Percentiles rank a stretch among this genome's conserved stretches.
phyloP scores from a whole-genome alignment of 1,140 invertebrate genomes.

The Zaprionus lachaisei region DNA sequence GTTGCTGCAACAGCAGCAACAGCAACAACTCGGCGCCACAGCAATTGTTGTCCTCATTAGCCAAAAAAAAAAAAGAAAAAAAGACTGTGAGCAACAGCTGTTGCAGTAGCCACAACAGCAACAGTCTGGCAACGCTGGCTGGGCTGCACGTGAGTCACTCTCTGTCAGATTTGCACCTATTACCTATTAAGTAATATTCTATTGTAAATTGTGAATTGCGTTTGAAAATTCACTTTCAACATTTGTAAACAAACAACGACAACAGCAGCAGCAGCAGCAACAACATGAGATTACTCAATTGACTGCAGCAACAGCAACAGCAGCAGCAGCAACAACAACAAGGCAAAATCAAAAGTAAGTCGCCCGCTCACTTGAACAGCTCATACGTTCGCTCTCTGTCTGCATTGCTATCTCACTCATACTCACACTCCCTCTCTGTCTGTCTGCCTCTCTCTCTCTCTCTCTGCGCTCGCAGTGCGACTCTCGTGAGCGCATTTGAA shows the following conservation, averaged over 20 bases:
- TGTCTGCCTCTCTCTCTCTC: constrained; percentile 1
- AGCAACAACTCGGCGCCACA: constrained; percentile 8
- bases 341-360: constrained; percentile 65
- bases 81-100: constrained; percentile 8
- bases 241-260: constrained; percentile 58
- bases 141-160: constrained; percentile 34
- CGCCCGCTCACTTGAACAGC: constrained; percentile 61
- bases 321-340: constrained; percentile 22
- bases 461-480: constrained; percentile 41
- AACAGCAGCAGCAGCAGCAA: constrained; percentile 36
- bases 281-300: constrained; percentile 66
- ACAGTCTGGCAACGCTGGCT: constrained; percentile 38
- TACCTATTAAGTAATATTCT: constrained; percentile 80
- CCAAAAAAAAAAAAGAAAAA: constrained; percentile 34
- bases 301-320: constrained; percentile 14
- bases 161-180: constrained; percentile 49
- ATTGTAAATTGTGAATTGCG: constrained; percentile 76
- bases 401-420: neutral
- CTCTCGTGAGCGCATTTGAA: constrained; percentile 73
- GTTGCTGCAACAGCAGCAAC: constrained; percentile 37
- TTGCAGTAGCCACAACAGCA: neutral
- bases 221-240: constrained; percentile 80
- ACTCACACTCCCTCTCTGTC: neutral
- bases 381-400: neutral
- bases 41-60: constrained; percentile 56